Evolutionary conservation across 2,113 vertebrate genomes (phyloP).

Genomic region (Dipodomys spectabilis): DNA sequence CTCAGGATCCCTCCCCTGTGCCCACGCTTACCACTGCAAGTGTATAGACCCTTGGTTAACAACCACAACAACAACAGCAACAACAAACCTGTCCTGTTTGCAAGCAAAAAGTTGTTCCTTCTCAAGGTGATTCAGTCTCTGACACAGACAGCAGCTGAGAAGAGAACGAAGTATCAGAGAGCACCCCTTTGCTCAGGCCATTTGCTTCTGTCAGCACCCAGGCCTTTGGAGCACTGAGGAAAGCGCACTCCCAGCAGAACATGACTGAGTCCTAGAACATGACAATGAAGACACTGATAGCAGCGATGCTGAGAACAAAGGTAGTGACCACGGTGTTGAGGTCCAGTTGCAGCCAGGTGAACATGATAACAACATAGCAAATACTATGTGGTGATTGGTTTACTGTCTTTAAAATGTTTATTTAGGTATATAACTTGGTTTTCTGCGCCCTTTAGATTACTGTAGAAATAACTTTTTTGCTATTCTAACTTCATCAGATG

Average conservation of each 20-base stretch:
- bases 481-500: conserved; percentile 83
- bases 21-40: conserved; percentile 99
- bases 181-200: conserved; percentile 95
- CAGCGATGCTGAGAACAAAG: conserved; percentile 90
- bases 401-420: conserved; percentile 71
- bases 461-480: conserved; percentile 83
- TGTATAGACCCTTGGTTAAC: conserved; percentile 99
- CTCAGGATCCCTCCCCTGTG: conserved; percentile 96
- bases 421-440: conserved; percentile 79
- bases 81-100: conserved; percentile 95
- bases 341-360: conserved; percentile 94
- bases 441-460: conserved; percentile 82
- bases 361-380: conserved; percentile 84
- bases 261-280: conserved; percentile 87
- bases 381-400: conserved; percentile 82
- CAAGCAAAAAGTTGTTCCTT: conserved; percentile 98
- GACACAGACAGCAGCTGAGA: conserved; percentile 94
- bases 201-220: conserved; percentile 93
- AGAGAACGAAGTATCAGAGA: conserved; percentile 96
- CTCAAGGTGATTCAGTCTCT: conserved; percentile 96
- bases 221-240: conserved; percentile 94
- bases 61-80: conserved; percentile 91
- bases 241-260: conserved; percentile 90
- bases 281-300: conserved; percentile 85
- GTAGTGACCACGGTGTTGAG: conserved; percentile 90